phyloP scores from a whole-genome alignment of 53 echinoderm and acorn worm genomes.

The Paracentrotus lividus region DNA sequence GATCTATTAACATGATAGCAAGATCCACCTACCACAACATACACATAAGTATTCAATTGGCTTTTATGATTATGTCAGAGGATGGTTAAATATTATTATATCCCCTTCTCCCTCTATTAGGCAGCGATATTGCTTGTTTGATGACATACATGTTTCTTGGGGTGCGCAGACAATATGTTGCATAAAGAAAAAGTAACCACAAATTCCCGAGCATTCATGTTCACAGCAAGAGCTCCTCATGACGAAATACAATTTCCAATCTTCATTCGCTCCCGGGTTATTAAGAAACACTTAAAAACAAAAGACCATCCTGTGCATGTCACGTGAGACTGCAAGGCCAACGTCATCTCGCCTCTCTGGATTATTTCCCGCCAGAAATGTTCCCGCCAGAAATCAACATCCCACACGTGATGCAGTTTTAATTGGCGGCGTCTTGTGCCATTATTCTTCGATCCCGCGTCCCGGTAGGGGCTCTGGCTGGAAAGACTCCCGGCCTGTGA shows the following conservation, averaged over 20 bases:
- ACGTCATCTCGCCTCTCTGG: constrained; percentile 23
- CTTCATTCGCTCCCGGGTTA: not conserved
- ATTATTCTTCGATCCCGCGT: constrained; percentile 44
- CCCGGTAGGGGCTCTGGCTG: constrained; percentile 35
- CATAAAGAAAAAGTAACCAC: constrained; percentile 35
- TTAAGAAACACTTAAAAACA: constrained; percentile 31
- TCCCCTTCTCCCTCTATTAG: not conserved
- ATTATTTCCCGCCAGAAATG: constrained; percentile 26
- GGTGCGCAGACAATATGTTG: constrained; percentile 21
- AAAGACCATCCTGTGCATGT: not conserved
- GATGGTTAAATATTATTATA: no score
- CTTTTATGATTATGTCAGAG: no score
- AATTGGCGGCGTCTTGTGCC: constrained; percentile 65
- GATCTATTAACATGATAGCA: no score
- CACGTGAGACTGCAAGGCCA: constrained; percentile 31
- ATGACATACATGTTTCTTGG: not conserved
- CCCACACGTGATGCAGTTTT: constrained; percentile 58
- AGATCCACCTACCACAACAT: no score
- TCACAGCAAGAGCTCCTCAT: constrained; percentile 18
- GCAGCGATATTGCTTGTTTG: not conserved
- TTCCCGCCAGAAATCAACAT: constrained; percentile 42
- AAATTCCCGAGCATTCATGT: not conserved
- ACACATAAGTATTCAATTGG: no score
- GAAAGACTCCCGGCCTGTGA: constrained; percentile 8
- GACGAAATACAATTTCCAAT: not conserved